These are phyloP conservation scores for Apostichopus japonicus DNA, from an alignment of 35 echinoderm and acorn worm genomes.

Conservation along the genomic window DNA sequence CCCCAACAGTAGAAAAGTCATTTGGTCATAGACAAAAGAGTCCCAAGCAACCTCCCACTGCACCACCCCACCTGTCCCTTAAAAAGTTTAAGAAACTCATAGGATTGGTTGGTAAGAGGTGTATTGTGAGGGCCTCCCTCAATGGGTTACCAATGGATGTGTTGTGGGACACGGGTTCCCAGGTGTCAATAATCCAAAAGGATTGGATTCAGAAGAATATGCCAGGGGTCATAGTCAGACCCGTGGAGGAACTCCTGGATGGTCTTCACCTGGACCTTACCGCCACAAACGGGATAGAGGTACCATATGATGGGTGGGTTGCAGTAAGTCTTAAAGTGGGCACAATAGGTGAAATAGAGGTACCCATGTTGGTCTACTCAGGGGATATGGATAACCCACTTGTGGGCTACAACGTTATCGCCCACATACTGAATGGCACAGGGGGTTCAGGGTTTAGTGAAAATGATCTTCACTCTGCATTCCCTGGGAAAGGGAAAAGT, in stretches of 20 bases:
- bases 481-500: background rate
- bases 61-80: background rate
- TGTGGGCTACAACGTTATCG: constrained; percentile 16
- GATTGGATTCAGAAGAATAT: constrained; percentile 14
- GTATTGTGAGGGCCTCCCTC: background rate
- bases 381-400: constrained; percentile 14
- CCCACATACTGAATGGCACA: background rate
- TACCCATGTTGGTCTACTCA: background rate
- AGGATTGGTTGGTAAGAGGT: constrained; percentile 18
- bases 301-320: background rate
- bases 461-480: background rate
- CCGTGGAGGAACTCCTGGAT: constrained; percentile 1
- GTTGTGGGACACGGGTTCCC: constrained; percentile 42
- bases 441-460: background rate
- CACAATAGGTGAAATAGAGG: background rate
- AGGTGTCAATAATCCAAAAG: constrained; percentile 6
- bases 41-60: background rate
- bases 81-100: background rate
- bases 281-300: constrained; percentile 12
- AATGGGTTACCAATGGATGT: constrained; percentile 22
- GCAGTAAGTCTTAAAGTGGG: background rate
- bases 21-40: background rate
- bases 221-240: constrained; percentile 7
- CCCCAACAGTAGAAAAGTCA: too few species aligned
- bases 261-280: background rate